Evolutionary conservation across 1,140 invertebrate species (phyloP), one percentile per base, ranked within the genome.

Genomic region (Drosophila pseudoobscura): DNA sequence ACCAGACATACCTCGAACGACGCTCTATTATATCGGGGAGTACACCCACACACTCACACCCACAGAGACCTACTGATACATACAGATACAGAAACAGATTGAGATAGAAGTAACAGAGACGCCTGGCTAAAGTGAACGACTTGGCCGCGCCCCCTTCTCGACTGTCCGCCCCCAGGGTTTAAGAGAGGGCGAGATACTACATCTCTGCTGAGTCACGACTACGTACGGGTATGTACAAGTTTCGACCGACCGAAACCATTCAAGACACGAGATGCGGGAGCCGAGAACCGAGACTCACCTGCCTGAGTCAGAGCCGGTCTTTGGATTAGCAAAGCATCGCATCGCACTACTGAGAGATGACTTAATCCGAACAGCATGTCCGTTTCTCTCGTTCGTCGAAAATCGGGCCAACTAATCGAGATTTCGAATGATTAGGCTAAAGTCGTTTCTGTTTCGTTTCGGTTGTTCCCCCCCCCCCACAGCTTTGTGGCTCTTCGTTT

Each of bases 341-440:
- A 26, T 5, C 24, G 24, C 15, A 26, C 41, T 22, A 17, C 15
- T 55, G 44, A 60, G 66, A 85, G 62, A 78, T 88, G 82, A 87
- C 62, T 82, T 88, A 87, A 88, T 88, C 52, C 74, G 43, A 58
- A 51, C 61, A 87, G 61, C 77, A 85, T 78, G 78, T 80, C 73
- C 82, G 82, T 75, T 74, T 56, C 61, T 52, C 46, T 46, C 39
- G 17, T 55, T 66, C 20, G 31, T 31, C 8, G 57, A 71, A 70
- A 60, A 60, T 75, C 59, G 70, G 57, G 46, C 47, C 47, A 44
- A 66, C n/a, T 22, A 24, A 58, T 45, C 50, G 24, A 31, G 52
- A 39, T 66, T 75, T 43, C n/a, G 24, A 50, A 29, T n/a, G 44
- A 29, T 26, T 49, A 8, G 47, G 47, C n/a, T n/a, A 26, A 15